Percentiles rank a stretch among this genome's conserved stretches.
Conservation (phyloP, 2,888 invertebrate species). For the Stenodera caucasica region DNA sequence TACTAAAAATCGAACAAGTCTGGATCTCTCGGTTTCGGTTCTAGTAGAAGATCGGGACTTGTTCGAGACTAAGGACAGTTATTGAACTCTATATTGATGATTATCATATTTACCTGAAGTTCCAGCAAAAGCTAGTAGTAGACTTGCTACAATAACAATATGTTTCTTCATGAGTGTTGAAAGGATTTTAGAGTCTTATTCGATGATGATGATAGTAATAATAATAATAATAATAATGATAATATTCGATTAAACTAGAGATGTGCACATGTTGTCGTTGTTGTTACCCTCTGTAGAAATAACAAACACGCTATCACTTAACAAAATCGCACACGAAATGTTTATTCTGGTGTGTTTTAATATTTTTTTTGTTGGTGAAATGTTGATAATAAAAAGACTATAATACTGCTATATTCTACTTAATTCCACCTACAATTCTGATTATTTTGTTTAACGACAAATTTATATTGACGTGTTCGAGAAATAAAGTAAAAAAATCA, state of each 20-base stretch:
- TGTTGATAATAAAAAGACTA: neutral
- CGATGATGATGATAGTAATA: neutral
- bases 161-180: constrained; percentile 19
- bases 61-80: too few species aligned
- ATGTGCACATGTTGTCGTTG: constrained; percentile 32
- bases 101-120: constrained; percentile 25
- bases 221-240: constrained; percentile 23
- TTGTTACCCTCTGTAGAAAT: constrained; percentile 32
- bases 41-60: too few species aligned
- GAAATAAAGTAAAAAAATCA: neutral
- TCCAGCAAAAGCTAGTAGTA: constrained; percentile 18
- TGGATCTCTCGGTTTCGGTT: too few species aligned
- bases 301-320: constrained; percentile 34
- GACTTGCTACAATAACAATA: constrained; percentile 14
- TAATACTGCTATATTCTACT: constrained; percentile 21
- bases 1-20: too few species aligned
- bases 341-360: constrained; percentile 26
- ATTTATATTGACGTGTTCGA: constrained; percentile 10
- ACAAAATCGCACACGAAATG: constrained; percentile 25
- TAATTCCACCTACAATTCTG: constrained; percentile 1
- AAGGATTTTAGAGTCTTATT: constrained; percentile 15
- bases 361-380: constrained; percentile 16
- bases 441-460: constrained; percentile 11
- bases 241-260: constrained; percentile 31
- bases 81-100: too few species aligned